Conservation (phyloP, 2,888 invertebrate species). For the Siphlonurus alternatus region DNA sequence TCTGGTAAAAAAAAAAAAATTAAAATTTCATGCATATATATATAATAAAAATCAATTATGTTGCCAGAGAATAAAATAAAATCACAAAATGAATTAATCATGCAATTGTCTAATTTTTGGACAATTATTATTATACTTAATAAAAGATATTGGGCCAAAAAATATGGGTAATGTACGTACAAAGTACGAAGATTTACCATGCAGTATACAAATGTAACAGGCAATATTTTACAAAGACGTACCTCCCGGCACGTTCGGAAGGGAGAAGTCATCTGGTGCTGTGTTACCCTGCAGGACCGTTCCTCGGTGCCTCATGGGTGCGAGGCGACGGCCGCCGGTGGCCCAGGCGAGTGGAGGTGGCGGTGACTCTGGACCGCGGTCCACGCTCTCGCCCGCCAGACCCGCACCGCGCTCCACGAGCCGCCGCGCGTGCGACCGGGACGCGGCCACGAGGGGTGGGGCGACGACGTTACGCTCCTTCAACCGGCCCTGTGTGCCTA, state of each 20-base stretch:
- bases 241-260: conserved; percentile 47
- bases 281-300: neutral
- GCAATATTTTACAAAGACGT: no score
- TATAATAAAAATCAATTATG: no score
- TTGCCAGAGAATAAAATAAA: no score
- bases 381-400: neutral
- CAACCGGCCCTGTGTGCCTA: neutral
- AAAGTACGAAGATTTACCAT: no score
- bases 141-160: no score
- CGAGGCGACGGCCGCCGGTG: neutral
- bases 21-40: no score
- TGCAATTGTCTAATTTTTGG: no score
- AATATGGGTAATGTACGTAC: no score
- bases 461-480: neutral
- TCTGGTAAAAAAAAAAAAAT: no score
- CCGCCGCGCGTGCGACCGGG: neutral
- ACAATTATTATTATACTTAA: no score
- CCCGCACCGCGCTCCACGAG: neutral
- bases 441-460: neutral
- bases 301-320: conserved; percentile 1
- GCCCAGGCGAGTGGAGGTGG: neutral
- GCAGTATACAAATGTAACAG: no score
- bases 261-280: conserved; percentile 32
- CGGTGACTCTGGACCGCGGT: neutral
- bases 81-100: no score